A percentile compares a stretch with the other conserved stretches of the same genome.
Evolutionary conservation across 2,888 invertebrate species (phyloP).

Genomic region (Diarsia mendica): DNA sequence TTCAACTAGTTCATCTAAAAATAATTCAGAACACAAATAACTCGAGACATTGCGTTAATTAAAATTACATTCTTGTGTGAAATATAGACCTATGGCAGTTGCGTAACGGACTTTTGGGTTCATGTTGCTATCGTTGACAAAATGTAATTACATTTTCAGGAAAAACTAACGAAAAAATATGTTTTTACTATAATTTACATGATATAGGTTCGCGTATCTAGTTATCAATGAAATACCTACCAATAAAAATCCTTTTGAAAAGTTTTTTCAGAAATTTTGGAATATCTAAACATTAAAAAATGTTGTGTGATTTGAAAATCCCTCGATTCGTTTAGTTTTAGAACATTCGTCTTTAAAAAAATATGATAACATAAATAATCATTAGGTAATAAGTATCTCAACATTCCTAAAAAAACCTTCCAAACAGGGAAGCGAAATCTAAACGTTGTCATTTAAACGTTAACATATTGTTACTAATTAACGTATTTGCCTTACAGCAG

Average conservation of each 20-base stretch:
- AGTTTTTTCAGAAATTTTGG: background rate
- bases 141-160: background rate
- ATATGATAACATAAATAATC: background rate
- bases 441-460: conserved; percentile 51
- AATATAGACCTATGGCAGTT: conserved; percentile 21
- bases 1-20: conserved; percentile 54
- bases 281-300: background rate
- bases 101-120: conserved; percentile 22
- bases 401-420: background rate
- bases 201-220: too few species aligned
- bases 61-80: conserved; percentile 37
- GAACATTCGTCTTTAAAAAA: background rate
- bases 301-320: background rate
- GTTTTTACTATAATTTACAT: background rate
- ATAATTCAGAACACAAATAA: conserved; percentile 57
- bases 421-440: conserved; percentile 49
- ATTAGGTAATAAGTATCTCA: background rate
- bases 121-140: background rate
- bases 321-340: background rate
- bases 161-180: background rate
- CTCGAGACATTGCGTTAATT: conserved; percentile 49
- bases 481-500: conserved; percentile 62
- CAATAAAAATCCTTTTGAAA: background rate
- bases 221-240: background rate
- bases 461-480: conserved; percentile 68